Conservation (phyloP, 2,113 vertebrate species). For the Athene noctua region DNA sequence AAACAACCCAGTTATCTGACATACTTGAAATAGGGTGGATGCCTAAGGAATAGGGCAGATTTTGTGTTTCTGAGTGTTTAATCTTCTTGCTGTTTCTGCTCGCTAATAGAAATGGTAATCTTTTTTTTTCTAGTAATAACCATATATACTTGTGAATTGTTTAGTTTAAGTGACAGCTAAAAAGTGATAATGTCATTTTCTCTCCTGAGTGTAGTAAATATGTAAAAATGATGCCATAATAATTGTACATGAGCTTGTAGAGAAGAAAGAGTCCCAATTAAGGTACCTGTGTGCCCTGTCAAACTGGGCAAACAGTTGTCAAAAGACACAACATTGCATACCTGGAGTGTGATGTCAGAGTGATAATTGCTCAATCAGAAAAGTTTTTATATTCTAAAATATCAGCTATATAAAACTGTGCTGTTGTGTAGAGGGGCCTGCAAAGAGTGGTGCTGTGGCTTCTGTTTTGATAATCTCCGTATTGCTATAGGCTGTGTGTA, state of each 20-base stretch:
- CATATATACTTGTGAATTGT: not conserved
- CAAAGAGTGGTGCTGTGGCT: not conserved
- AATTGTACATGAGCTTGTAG: not conserved
- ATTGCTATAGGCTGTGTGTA: not conserved
- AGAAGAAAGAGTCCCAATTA: not conserved
- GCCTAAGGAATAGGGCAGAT: not conserved
- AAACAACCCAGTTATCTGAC: not conserved
- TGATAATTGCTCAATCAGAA: not conserved
- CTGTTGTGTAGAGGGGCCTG: not conserved
- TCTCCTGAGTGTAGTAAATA: not conserved
- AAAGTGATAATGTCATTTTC: not conserved
- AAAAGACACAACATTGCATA: not conserved
- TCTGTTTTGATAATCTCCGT: not conserved
- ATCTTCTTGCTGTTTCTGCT: not conserved
- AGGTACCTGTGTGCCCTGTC: not conserved
- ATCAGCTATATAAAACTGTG: not conserved
- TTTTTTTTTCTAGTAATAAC: not conserved
- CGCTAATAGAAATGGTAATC: not conserved
- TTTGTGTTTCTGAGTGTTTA: constrained; percentile 1
- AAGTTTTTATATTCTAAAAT: not conserved
- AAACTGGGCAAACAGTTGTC: constrained; percentile 17
- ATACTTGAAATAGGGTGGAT: not conserved
- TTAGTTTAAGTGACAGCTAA: constrained; percentile 16
- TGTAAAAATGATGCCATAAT: not conserved
- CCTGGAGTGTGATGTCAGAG: not conserved